A percentile compares a stretch with the other conserved stretches of the same genome.
Evolutionary conservation across 2,113 vertebrate species (phyloP).

Genomic region (Emberiza fucata): DNA sequence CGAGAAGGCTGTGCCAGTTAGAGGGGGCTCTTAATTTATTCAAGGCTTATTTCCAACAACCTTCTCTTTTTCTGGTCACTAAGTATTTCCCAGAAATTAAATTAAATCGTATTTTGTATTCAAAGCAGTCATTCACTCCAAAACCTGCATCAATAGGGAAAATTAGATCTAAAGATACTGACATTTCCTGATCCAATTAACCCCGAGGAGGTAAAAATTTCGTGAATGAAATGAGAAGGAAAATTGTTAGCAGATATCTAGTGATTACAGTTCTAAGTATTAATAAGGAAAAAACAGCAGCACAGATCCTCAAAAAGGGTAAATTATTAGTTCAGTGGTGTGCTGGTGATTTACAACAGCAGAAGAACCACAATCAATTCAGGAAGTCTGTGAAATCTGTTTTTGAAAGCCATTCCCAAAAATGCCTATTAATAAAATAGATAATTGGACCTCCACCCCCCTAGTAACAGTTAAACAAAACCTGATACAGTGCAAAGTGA

Average conservation of each 20-base stretch:
- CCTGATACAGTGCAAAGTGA: background rate
- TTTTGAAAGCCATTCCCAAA: background rate
- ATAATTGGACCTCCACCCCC: background rate
- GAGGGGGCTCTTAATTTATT: background rate
- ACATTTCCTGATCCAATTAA: slow-evolving; percentile 37
- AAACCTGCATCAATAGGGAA: slow-evolving; percentile 5
- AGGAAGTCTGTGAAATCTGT: background rate
- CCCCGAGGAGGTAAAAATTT: slow-evolving; percentile 12
- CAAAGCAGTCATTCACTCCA: background rate
- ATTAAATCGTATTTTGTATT: background rate
- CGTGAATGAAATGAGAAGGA: slow-evolving; percentile 9
- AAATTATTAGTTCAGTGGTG: background rate
- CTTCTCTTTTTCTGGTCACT: slow-evolving; percentile 12
- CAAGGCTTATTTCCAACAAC: slow-evolving; percentile 10
- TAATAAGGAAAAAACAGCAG: background rate
- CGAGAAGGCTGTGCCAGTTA: background rate
- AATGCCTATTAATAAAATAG: background rate
- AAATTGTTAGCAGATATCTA: slow-evolving; percentile 8
- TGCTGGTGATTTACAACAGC: background rate
- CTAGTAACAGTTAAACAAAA: background rate
- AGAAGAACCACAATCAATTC: background rate
- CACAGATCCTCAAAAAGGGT: background rate
- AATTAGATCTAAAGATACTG: slow-evolving; percentile 20
- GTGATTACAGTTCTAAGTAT: background rate
- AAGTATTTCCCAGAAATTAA: slow-evolving; percentile 22